These are phyloP conservation scores for Argentina silus DNA, from an alignment of 2,797 vertebrate species.

Conservation along the genomic window DNA sequence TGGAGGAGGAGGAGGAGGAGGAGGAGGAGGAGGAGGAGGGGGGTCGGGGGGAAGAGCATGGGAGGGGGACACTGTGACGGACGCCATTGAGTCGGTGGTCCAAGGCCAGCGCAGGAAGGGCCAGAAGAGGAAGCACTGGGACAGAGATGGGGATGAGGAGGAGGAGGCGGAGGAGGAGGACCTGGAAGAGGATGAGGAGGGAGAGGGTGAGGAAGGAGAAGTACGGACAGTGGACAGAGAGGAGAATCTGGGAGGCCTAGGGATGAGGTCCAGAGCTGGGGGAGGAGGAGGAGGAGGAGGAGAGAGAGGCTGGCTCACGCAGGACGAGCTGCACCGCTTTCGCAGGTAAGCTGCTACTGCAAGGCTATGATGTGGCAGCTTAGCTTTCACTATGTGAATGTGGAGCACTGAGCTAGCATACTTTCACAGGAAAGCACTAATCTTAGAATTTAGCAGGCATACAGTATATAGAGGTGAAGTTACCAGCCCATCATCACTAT, in stretches of 20 bases:
- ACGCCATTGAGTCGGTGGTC: slow-evolving; percentile 94
- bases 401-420: not conserved
- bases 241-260: slow-evolving; percentile 62
- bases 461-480: slow-evolving; percentile 34
- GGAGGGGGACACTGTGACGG: slow-evolving; percentile 81
- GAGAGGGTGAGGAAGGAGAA: slow-evolving; percentile 54
- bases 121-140: slow-evolving; percentile 83
- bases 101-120: slow-evolving; percentile 86
- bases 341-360: slow-evolving; percentile 61
- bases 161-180: slow-evolving; percentile 66
- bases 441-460: slow-evolving; percentile 25
- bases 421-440: slow-evolving; percentile 2
- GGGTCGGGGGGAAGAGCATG: slow-evolving; percentile 45
- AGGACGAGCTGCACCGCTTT: slow-evolving; percentile 77
- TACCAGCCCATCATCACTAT: slow-evolving; percentile 40
- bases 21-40: slow-evolving; percentile 44
- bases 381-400: slow-evolving; percentile 18
- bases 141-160: slow-evolving; percentile 69
- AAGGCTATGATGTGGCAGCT: not conserved
- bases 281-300: slow-evolving; percentile 50
- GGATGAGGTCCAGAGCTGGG: slow-evolving; percentile 54
- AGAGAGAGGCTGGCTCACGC: slow-evolving; percentile 69
- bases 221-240: slow-evolving; percentile 60
- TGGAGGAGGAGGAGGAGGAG: slow-evolving; percentile 35
- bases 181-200: slow-evolving; percentile 29